A percentile compares a stretch with the other conserved stretches of the same genome.
phyloP scores from a whole-genome alignment of 2,888 invertebrate species.

The Synanthedon formicaeformis region DNA sequence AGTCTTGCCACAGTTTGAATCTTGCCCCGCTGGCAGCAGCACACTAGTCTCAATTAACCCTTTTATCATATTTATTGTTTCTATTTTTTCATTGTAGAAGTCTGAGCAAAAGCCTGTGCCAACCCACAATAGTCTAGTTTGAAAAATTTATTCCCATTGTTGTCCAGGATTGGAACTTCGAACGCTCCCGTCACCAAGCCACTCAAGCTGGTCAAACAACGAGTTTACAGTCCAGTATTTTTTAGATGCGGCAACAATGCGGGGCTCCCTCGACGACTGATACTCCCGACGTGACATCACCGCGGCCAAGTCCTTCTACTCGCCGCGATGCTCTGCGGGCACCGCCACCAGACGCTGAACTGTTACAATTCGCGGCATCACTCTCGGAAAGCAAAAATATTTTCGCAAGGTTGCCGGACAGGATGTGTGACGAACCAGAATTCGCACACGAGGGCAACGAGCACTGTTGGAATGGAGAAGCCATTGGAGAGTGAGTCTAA shows the following conservation, averaged over 20 bases:
- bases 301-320: constrained; percentile 27
- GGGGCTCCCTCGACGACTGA: constrained; percentile 48
- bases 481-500: constrained; percentile 79
- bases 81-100: too few relatives aligned
- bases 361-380: constrained; percentile 74
- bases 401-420: constrained; percentile 85
- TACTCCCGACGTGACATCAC: constrained; percentile 19
- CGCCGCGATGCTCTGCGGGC: constrained; percentile 62
- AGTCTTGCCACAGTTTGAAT: too few relatives aligned
- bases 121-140: too few relatives aligned
- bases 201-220: too few relatives aligned
- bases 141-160: too few relatives aligned
- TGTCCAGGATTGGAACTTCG: too few relatives aligned
- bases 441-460: constrained; percentile 75
- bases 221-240: neutral
- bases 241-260: constrained; percentile 54
- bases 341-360: constrained; percentile 74
- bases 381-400: constrained; percentile 82
- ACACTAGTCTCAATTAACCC: too few relatives aligned
- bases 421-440: constrained; percentile 80
- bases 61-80: too few relatives aligned
- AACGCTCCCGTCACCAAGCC: too few relatives aligned
- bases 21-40: too few relatives aligned
- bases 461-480: constrained; percentile 86
- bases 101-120: too few relatives aligned